A percentile compares a stretch with the other conserved stretches of the same genome.
These are phyloP conservation scores for Drosophila monieri DNA, from an alignment of 2,888 invertebrate species.

Conservation along the genomic window DNA sequence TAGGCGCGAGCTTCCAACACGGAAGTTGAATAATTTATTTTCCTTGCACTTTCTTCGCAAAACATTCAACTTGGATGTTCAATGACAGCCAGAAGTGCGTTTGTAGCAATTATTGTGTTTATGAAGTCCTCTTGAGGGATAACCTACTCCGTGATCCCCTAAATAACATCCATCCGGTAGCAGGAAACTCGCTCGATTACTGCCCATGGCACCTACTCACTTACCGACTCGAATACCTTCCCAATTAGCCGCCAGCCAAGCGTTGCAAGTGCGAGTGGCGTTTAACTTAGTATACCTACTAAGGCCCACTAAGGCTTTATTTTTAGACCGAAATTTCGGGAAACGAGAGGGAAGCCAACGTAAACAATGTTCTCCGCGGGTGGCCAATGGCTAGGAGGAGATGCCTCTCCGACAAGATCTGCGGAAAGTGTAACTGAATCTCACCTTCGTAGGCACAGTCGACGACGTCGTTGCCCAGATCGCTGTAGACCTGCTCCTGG, in stretches of 20 bases:
- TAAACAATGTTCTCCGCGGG: constrained; percentile 53
- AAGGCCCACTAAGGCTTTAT: constrained; percentile 42
- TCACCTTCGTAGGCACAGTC: constrained; percentile 90
- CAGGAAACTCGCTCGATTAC: constrained; percentile 65
- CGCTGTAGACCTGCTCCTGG: constrained; percentile 91
- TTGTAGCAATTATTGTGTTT: too few species aligned
- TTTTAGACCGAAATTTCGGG: constrained; percentile 49
- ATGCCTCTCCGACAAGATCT: neutral
- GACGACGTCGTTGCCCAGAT: constrained; percentile 90
- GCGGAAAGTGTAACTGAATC: too few species aligned
- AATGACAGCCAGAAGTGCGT: neutral
- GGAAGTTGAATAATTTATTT: constrained; percentile 65
- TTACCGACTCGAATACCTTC: constrained; percentile 28
- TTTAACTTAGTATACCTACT: constrained; percentile 11
- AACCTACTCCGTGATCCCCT: neutral
- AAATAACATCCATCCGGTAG: constrained; percentile 12
- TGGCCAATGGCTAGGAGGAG: constrained; percentile 25
- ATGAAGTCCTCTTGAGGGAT: too few species aligned
- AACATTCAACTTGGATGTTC: neutral
- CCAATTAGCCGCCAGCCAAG: constrained; percentile 37
- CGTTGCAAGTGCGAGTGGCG: constrained; percentile 22
- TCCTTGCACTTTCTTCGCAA: neutral
- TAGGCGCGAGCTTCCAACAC: constrained; percentile 10
- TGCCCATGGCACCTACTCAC: constrained; percentile 34
- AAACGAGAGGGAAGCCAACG: constrained; percentile 33